Evolutionary conservation across 2,888 invertebrate species (phyloP).

Genomic region (Glyphotaelius pellucidus): DNA sequence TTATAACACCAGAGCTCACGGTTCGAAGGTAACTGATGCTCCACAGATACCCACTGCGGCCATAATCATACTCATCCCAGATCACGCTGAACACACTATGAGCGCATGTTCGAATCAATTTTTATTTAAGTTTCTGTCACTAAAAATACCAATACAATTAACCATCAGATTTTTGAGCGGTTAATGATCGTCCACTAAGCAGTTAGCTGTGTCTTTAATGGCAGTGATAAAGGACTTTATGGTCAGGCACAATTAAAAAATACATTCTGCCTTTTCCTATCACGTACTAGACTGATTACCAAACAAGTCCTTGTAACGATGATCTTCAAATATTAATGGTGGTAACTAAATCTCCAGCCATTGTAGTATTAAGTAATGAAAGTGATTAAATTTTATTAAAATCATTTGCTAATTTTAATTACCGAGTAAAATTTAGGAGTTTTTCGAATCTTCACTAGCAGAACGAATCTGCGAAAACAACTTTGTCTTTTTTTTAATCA

Average conservation of each 20-base stretch:
- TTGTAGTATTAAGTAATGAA: background rate
- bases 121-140: background rate
- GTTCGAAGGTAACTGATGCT: no score
- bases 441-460: background rate
- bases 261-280: background rate
- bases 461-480: background rate
- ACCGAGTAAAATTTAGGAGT: background rate
- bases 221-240: conserved; percentile 27
- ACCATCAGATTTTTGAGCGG: background rate
- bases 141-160: background rate
- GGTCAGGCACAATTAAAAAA: background rate
- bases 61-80: background rate
- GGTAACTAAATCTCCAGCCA: background rate
- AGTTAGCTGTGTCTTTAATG: conserved; percentile 7
- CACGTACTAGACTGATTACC: conserved; percentile 30
- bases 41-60: background rate
- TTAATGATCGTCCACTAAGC: background rate
- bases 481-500: background rate
- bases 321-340: conserved; percentile 11
- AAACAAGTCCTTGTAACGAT: conserved; percentile 7
- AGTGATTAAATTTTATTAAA: conserved; percentile 19
- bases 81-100: background rate
- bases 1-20: no score
- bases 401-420: conserved; percentile 13
- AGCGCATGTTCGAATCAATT: background rate